Conservation (phyloP, 1,140 invertebrate species). For the Tetramorium parvispinum region DNA sequence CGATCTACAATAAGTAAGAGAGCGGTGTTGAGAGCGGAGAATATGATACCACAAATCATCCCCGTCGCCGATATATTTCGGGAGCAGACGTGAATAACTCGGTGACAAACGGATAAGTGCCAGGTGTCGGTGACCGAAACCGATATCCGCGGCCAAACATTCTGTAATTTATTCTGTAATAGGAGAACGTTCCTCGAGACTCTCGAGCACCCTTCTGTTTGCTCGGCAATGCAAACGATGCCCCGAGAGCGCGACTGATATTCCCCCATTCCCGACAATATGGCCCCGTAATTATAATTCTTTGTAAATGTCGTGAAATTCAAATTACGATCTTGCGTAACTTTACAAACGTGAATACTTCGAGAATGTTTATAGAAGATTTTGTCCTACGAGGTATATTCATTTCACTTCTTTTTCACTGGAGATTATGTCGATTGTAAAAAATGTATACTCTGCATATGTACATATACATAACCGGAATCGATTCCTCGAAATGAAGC, state of each 20-base stretch:
- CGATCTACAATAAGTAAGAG: background rate
- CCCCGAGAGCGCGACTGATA: background rate
- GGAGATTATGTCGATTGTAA: background rate
- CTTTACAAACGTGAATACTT: constrained; percentile 12
- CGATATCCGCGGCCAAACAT: constrained; percentile 52
- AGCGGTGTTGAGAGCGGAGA: background rate
- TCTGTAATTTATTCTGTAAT: constrained; percentile 59
- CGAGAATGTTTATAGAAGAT: background rate
- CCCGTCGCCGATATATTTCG: constrained; percentile 1
- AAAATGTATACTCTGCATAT: background rate
- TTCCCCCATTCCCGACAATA: constrained; percentile 6
- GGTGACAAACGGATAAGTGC: constrained; percentile 55
- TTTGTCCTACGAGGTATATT: constrained; percentile 20
- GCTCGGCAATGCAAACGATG: constrained; percentile 30
- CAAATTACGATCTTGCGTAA: constrained; percentile 15
- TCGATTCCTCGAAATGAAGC: constrained; percentile 55
- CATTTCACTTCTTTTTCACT: background rate
- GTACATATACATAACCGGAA: background rate
- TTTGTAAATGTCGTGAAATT: background rate
- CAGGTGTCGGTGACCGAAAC: constrained; percentile 54
- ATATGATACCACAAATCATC: background rate
- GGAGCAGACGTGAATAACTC: constrained; percentile 34
- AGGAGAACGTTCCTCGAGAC: constrained; percentile 39
- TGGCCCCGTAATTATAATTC: constrained; percentile 7
- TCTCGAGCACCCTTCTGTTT: constrained; percentile 22